Conservation (phyloP, 1,140 invertebrate genomes). For the Lasaia peninsularis region DNA sequence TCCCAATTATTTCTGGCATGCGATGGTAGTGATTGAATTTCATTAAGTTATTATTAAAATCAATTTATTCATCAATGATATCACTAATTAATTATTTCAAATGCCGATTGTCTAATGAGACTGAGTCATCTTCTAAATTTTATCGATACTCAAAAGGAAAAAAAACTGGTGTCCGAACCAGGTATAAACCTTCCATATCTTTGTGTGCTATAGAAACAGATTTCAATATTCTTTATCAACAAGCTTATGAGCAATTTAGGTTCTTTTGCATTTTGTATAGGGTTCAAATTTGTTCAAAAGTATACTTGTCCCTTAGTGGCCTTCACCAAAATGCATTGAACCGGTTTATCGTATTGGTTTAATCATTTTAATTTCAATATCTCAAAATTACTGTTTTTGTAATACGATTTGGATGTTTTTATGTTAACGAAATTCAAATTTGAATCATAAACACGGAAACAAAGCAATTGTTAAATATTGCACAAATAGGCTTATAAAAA, state of each 20-base stretch:
- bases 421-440: neutral
- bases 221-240: constrained; percentile 18
- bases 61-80: neutral
- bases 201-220: constrained; percentile 29
- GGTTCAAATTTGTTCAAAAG: constrained; percentile 21
- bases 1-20: neutral
- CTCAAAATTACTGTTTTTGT: neutral
- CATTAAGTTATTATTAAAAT: neutral
- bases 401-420: neutral
- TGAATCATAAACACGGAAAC: too few species aligned
- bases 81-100: constrained; percentile 5
- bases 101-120: neutral
- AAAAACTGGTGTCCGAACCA: constrained; percentile 29
- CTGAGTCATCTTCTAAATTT: constrained; percentile 9
- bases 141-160: constrained; percentile 9
- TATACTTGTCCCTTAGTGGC: constrained; percentile 61
- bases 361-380: constrained; percentile 31
- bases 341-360: constrained; percentile 56
- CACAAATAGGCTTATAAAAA: too few species aligned
- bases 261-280: neutral
- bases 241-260: neutral
- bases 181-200: constrained; percentile 43
- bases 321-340: constrained; percentile 72
- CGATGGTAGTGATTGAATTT: neutral
- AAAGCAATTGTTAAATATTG: too few species aligned